Evolutionary conservation across 2,888 invertebrate genomes (phyloP).

Genomic region (Ecdyonurus torrentis): DNA sequence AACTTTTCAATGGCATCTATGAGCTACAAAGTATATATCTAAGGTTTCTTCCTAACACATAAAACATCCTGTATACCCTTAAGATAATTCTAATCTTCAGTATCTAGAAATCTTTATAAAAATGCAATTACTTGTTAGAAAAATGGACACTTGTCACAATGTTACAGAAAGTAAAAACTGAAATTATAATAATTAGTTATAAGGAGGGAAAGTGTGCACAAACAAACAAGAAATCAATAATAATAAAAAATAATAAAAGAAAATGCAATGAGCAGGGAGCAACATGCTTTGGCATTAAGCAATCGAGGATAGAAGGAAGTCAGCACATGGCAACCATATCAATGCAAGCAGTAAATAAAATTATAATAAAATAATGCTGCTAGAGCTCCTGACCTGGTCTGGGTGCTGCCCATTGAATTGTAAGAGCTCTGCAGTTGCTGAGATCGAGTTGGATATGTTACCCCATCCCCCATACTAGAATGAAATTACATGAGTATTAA

Average conservation of each 20-base stretch:
- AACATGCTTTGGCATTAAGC: neutral
- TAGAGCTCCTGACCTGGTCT: constrained; percentile 53
- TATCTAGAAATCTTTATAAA: too few species aligned
- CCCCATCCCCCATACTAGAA: constrained; percentile 72
- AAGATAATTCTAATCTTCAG: too few species aligned
- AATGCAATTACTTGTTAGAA: neutral
- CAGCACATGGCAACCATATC: neutral
- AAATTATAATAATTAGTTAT: too few species aligned
- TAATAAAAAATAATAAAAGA: neutral
- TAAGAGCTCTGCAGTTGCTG: constrained; percentile 52
- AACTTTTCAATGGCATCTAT: neutral
- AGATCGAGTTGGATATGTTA: constrained; percentile 65
- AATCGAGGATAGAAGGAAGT: too few species aligned
- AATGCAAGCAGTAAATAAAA: neutral
- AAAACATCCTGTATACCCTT: too few species aligned
- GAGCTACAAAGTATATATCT: too few species aligned
- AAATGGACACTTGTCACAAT: neutral
- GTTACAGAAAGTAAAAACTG: neutral
- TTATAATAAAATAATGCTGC: neutral
- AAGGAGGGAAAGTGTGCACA: neutral
- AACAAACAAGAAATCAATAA: neutral
- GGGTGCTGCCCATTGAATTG: constrained; percentile 79
- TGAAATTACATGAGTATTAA: too few species aligned
- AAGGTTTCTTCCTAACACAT: too few species aligned
- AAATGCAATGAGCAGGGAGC: neutral